Evolutionary conservation across 2,113 vertebrate genomes (phyloP), one percentile per base, ranked within the genome.

Genomic region (Corythoichthys haematopterus): DNA sequence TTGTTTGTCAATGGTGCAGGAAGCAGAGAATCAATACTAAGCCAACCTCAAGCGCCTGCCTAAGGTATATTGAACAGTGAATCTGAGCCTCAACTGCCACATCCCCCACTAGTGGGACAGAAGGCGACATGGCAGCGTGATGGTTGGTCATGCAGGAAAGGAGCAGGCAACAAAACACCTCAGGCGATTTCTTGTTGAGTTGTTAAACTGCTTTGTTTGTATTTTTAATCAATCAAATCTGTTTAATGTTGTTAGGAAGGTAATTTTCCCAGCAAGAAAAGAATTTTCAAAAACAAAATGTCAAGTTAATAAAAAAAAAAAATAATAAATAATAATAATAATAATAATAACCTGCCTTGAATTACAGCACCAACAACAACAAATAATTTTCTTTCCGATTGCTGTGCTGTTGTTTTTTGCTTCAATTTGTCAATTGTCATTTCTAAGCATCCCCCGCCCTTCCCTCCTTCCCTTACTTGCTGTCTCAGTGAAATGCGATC

Each of bases 401-500:
- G 8, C 60, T 63, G 16, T 33, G n/a, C 60, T 63, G 45, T 47
- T 63, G 8, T 47, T 63, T 14, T 64, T 13, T 48, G 20, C 45
- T 33, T 64, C 20, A 48, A 48, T 64, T 35, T 64, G 46, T 48
- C 45, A 35, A 47, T 64, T 64, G 14, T 65, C 46, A 47, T 74
- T 64, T 37, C 77, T 78, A 72, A 78, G 72, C 79, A 80, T 66
- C 80, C 68, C 64, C 61, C 57, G 66, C 46, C 75, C 79, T 78
- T 80, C 74, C 76, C 78, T 82, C 75, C 66, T 74, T 80, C 68
- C 71, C 73, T 75, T 79, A 78, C 78, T 82, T 89, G 89, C 91
- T 91, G 87, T 75, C 87, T 88, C 86, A 74, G 88, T 88, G 91
- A 87, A 90, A 92, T 88, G 82, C 81, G 88, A 91, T 89, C 86